Evolutionary conservation across 2,888 invertebrate genomes (phyloP).

Genomic region (Koerneria pararmatus): DNA sequence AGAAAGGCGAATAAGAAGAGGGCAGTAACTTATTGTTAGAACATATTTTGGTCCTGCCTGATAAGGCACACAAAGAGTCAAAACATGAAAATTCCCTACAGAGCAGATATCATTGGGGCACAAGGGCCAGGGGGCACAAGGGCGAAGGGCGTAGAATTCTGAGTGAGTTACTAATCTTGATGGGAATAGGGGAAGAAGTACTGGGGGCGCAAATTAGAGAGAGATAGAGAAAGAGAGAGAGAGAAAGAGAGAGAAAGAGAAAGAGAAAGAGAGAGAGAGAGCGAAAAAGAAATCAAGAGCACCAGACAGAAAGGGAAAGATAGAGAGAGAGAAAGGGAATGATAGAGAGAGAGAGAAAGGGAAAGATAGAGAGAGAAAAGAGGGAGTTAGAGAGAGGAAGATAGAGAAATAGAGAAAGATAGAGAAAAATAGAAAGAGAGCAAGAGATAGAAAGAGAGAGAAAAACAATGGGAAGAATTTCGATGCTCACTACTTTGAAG

Average conservation of each 20-base stretch:
- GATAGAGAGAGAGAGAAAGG: no score
- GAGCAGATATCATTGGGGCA: no score
- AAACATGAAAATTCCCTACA: no score
- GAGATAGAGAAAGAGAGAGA: conserved; percentile 2
- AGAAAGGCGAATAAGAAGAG: no score
- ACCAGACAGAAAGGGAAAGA: neutral
- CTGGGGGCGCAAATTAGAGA: neutral
- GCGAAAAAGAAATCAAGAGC: neutral
- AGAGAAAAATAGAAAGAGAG: neutral
- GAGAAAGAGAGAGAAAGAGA: neutral
- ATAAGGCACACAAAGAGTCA: no score
- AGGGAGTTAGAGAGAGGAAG: neutral
- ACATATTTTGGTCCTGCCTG: no score
- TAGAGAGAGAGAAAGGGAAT: neutral
- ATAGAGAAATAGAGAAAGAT: neutral
- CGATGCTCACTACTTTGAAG: no score
- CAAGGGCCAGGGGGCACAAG: no score
- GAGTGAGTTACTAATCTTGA: neutral
- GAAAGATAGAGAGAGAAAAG: neutral
- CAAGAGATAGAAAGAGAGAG: no score
- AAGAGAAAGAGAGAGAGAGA: neutral
- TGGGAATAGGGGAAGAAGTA: neutral
- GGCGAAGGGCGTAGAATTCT: no score
- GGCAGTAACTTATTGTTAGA: no score
- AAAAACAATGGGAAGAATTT: no score